These are phyloP conservation scores for Falco columbarius DNA, from an alignment of 2,797 vertebrate species.

Conservation along the genomic window DNA sequence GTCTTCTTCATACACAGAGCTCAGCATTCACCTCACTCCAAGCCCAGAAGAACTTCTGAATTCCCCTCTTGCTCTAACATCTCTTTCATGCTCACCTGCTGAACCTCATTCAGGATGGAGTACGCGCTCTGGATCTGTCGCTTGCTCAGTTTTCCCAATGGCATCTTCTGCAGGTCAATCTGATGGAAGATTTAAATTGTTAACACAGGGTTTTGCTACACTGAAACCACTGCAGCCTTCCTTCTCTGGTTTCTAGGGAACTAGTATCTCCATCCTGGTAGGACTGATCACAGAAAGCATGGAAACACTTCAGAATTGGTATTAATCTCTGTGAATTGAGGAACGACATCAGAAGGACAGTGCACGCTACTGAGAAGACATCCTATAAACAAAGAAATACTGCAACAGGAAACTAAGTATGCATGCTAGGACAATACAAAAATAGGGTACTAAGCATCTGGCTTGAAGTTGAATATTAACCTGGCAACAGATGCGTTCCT, in stretches of 20 bases:
- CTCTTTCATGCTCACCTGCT: slow-evolving; percentile 84
- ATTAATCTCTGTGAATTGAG: neutral
- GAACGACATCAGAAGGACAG: neutral
- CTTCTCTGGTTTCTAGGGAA: neutral
- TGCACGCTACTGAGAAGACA: neutral
- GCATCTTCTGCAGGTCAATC: slow-evolving; percentile 99
- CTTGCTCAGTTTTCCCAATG: slow-evolving; percentile 95
- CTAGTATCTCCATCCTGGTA: neutral
- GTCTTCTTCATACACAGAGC: neutral
- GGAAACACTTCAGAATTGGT: neutral
- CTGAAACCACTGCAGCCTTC: neutral
- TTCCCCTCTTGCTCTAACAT: neutral
- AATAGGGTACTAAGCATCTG: neutral
- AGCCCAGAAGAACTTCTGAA: neutral
- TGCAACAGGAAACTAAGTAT: neutral
- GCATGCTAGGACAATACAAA: neutral
- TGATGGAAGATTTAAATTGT: slow-evolving; percentile 62
- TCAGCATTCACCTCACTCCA: neutral
- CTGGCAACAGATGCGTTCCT: neutral
- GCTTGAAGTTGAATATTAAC: neutral
- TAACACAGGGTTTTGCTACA: neutral
- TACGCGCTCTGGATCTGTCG: slow-evolving; percentile 98
- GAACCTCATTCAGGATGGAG: slow-evolving; percentile 92
- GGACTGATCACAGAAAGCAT: neutral
- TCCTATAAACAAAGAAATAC: neutral